Evolutionary conservation across 2,888 invertebrate genomes (phyloP).

Genomic region (Lochmaea crataegi): DNA sequence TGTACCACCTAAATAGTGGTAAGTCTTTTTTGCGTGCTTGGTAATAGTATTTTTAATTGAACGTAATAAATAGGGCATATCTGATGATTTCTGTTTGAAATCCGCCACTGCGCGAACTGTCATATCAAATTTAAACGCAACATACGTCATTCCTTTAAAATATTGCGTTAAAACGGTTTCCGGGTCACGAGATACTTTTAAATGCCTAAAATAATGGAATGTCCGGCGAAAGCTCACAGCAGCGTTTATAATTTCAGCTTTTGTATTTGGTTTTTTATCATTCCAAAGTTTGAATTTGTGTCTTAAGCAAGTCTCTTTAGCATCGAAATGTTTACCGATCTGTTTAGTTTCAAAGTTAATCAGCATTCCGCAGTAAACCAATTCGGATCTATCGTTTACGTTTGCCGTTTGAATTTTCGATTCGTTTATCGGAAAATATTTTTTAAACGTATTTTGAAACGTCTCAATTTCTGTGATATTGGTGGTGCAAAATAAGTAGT

Average conservation of each 20-base stretch:
- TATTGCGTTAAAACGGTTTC: conserved; percentile 46
- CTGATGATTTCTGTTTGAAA: conserved; percentile 20
- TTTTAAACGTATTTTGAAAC: conserved; percentile 33
- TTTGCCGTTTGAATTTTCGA: conserved; percentile 42
- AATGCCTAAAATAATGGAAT: conserved; percentile 45
- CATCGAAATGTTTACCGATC: conserved; percentile 42
- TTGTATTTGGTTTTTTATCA: conserved; percentile 31
- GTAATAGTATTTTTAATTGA: conserved; percentile 29
- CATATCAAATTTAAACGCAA: conserved; percentile 50
- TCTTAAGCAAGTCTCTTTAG: conserved; percentile 34
- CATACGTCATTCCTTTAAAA: conserved; percentile 48
- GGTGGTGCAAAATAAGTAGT: conserved; percentile 50
- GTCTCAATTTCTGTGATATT: conserved; percentile 33
- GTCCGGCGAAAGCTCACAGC: conserved; percentile 40
- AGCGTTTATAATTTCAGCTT: conserved; percentile 32
- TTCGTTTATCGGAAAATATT: conserved; percentile 42
- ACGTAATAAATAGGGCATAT: conserved; percentile 31
- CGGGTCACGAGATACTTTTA: conserved; percentile 44
- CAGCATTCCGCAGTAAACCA: conserved; percentile 47
- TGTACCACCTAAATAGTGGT: conserved; percentile 29
- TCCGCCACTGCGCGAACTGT: conserved; percentile 40
- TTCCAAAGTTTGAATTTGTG: conserved; percentile 51
- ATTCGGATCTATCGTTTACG: conserved; percentile 23
- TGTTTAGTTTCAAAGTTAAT: conserved; percentile 47
- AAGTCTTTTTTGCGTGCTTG: conserved; percentile 37